Evolutionary conservation across 2,888 invertebrate genomes (phyloP), one percentile per base, ranked within the genome.

Genomic region (Cinara cedri): DNA sequence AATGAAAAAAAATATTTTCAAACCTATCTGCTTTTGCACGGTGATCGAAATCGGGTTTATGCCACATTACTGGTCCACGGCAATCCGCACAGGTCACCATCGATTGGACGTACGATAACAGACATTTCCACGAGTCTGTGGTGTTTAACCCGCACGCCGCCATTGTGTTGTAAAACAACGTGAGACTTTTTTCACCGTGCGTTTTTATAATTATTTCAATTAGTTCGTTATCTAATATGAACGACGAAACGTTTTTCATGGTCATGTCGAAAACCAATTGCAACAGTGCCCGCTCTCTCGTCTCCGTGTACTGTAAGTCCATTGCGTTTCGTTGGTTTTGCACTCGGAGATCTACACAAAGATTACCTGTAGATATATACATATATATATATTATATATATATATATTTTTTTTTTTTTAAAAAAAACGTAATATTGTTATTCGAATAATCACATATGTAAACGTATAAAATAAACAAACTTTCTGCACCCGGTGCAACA

Each of bases 201-300:
- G 70, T 16, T 60, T 62, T 60, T 6, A 60, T n/a, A 4, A 76
- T 62, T 19, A 76, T 62, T 19, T 70, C 78, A 1, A 70, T 49
- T 16, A 78, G 60, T 51, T 60, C 57, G 1, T 24, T 9, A 42
- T 78, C 78, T 4, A 78, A 44, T 51, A 78, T 21, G 6, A 60
- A 78, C 4, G 60, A 34, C 13, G 34, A 34, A 34, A 34, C 34
- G n/a, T 78, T 78, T 49, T 51, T 51, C 8, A 51, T 8, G 3
- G 70, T 78, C 70, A 3, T n/a, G 19, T 78, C 70, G 4, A 70
- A 68, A 21, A 78, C 19, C n/a, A 78, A 60, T n/a, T n/a, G 66
- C n/a, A 70, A 51, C 57, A 78, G 16, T 1, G 55, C 70, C 21
- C 68, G 68, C 51, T 70, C 60, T 21, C 78, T 78, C 8, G 21